phyloP scores from a whole-genome alignment of 2,113 vertebrate species.

The Spea bombifrons region DNA sequence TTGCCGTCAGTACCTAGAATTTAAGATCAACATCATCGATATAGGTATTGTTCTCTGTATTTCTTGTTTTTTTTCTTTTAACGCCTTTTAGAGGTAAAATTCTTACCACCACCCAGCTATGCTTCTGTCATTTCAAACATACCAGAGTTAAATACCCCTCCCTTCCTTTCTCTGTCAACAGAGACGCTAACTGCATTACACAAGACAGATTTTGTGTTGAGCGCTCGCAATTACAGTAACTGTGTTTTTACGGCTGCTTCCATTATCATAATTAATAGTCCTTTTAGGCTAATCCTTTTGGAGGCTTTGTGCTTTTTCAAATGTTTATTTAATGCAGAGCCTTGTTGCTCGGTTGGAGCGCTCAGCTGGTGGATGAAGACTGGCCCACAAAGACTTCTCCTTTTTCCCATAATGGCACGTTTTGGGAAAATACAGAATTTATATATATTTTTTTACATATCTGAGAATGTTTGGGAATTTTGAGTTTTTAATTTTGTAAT shows the following conservation, averaged over 20 bases:
- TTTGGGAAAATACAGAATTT: too few relatives aligned
- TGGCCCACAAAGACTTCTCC: background rate
- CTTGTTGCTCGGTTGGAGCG: background rate
- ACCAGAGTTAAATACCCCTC: background rate
- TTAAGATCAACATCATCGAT: background rate
- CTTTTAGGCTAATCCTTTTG: constrained; percentile 42
- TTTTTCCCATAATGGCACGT: too few relatives aligned
- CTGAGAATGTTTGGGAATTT: too few relatives aligned
- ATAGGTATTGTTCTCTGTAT: constrained; percentile 14
- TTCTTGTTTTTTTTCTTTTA: background rate
- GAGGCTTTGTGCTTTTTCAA: constrained; percentile 15
- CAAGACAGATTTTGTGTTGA: constrained; percentile 26
- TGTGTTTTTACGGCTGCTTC: constrained; percentile 28
- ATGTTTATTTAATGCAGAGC: constrained; percentile 28
- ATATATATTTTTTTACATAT: too few relatives aligned
- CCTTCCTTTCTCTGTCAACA: background rate
- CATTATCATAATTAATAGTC: constrained; percentile 45
- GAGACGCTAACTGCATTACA: constrained; percentile 32
- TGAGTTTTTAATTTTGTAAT: too few relatives aligned
- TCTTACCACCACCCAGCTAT: background rate
- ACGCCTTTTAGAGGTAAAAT: background rate
- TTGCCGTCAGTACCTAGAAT: background rate
- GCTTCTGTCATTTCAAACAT: background rate
- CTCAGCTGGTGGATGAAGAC: background rate
- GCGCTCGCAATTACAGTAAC: constrained; percentile 31